Percentiles rank a stretch among this genome's conserved stretches.
Evolutionary conservation across 2,113 vertebrate species (phyloP).

Genomic region (Piprites chloris): DNA sequence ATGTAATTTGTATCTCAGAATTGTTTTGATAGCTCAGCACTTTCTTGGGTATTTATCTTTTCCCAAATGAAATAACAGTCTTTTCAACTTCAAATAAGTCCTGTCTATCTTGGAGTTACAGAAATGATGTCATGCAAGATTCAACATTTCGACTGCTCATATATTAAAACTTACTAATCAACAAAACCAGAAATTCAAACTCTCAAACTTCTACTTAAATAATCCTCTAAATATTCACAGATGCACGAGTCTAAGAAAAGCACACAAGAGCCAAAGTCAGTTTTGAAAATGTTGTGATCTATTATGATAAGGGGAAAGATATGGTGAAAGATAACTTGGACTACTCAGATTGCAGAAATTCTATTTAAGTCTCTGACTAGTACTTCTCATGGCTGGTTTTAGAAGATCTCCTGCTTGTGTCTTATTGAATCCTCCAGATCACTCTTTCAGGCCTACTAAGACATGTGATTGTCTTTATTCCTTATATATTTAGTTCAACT

Average conservation of each 20-base stretch:
- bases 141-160: not conserved
- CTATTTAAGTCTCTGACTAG: not conserved
- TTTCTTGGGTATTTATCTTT: slow-evolving; percentile 60
- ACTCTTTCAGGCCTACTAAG: not conserved
- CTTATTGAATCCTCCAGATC: not conserved
- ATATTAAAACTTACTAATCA: slow-evolving; percentile 23
- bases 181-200: slow-evolving; percentile 8
- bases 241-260: slow-evolving; percentile 10
- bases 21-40: slow-evolving; percentile 61
- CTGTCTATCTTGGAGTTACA: slow-evolving; percentile 44
- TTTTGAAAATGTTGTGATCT: not conserved
- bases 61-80: slow-evolving; percentile 47
- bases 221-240: slow-evolving; percentile 10
- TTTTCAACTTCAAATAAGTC: slow-evolving; percentile 58
- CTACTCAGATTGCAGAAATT: not conserved
- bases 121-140: slow-evolving; percentile 31
- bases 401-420: not conserved
- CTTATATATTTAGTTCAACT: not conserved
- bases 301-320: not conserved
- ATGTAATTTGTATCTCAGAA: slow-evolving; percentile 63
- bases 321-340: not conserved
- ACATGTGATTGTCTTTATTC: not conserved
- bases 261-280: not conserved
- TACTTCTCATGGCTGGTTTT: not conserved
- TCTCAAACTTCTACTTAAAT: slow-evolving; percentile 20